Evolutionary conservation across 2,797 vertebrate species (phyloP).

Genomic region (Sebastiscus albofasciatus): DNA sequence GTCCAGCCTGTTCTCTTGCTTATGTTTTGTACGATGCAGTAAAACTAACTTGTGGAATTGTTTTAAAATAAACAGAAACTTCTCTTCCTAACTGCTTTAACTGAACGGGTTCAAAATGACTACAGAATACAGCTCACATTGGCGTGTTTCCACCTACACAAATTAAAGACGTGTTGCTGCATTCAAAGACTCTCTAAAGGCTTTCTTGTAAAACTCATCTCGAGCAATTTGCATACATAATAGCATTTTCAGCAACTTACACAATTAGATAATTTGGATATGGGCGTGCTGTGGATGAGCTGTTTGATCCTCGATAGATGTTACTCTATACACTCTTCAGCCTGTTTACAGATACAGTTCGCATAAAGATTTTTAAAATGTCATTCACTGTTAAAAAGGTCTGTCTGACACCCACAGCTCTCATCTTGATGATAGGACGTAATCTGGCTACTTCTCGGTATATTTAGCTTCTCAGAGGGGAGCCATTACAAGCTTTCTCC

Average conservation of each 20-base stretch:
- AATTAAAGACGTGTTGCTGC: not conserved
- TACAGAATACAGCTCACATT: not conserved
- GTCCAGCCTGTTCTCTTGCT: not conserved
- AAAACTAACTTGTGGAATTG: not conserved
- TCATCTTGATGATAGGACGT: slow-evolving; percentile 41
- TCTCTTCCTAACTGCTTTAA: not conserved
- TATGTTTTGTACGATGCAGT: not conserved
- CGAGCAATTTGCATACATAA: slow-evolving; percentile 5
- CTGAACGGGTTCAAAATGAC: not conserved
- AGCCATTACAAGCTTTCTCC: slow-evolving; percentile 40
- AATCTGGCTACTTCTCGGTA: slow-evolving; percentile 51
- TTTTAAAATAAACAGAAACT: slow-evolving; percentile 2
- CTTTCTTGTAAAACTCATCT: not conserved
- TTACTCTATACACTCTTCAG: not conserved
- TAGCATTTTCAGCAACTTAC: not conserved
- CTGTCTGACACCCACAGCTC: slow-evolving; percentile 33
- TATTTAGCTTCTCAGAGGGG: slow-evolving; percentile 60
- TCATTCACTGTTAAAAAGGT: slow-evolving; percentile 5
- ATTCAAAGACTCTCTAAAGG: not conserved
- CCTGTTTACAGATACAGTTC: slow-evolving; percentile 6
- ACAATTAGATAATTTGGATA: not conserved
- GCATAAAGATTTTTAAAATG: slow-evolving; percentile 9
- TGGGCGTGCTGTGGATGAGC: not conserved
- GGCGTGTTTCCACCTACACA: not conserved
- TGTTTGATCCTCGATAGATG: not conserved